These are phyloP conservation scores for Spea bombifrons DNA, from an alignment of 2,113 vertebrate species.

Conservation along the genomic window DNA sequence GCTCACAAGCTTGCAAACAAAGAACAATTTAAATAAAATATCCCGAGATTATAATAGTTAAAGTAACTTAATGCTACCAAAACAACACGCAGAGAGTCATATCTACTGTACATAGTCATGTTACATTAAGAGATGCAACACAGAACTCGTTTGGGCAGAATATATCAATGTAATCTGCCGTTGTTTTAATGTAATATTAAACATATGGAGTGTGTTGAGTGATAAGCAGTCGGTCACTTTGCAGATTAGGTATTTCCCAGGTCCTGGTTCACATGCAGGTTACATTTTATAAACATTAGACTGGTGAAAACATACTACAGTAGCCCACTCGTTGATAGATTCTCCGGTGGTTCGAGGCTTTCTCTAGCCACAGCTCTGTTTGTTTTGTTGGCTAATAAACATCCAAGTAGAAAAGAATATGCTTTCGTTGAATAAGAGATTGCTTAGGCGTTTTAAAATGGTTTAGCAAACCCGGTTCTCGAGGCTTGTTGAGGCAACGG, in stretches of 20 bases:
- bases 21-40: background rate
- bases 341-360: slow-evolving; percentile 4
- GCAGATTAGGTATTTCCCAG: slow-evolving; percentile 39
- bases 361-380: slow-evolving; percentile 22
- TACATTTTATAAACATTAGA: slow-evolving; percentile 40
- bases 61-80: slow-evolving; percentile 25
- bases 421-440: slow-evolving; percentile 19
- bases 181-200: slow-evolving; percentile 42
- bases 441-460: too few species aligned
- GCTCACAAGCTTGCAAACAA: too few species aligned
- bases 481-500: too few species aligned
- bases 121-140: slow-evolving; percentile 10
- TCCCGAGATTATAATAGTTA: slow-evolving; percentile 5
- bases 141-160: slow-evolving; percentile 23
- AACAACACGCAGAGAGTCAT: slow-evolving; percentile 1
- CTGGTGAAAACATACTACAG: slow-evolving; percentile 38
- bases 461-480: too few species aligned
- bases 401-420: slow-evolving; percentile 10
- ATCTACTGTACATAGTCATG: slow-evolving; percentile 20
- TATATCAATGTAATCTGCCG: slow-evolving; percentile 40
- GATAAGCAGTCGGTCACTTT: slow-evolving; percentile 42
- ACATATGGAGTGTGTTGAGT: slow-evolving; percentile 41
- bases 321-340: slow-evolving; percentile 32
- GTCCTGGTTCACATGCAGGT: slow-evolving; percentile 38
- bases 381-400: slow-evolving; percentile 23